Evolutionary conservation across 2,797 vertebrate genomes (phyloP).

Genomic region (Bovichtus variegatus): DNA sequence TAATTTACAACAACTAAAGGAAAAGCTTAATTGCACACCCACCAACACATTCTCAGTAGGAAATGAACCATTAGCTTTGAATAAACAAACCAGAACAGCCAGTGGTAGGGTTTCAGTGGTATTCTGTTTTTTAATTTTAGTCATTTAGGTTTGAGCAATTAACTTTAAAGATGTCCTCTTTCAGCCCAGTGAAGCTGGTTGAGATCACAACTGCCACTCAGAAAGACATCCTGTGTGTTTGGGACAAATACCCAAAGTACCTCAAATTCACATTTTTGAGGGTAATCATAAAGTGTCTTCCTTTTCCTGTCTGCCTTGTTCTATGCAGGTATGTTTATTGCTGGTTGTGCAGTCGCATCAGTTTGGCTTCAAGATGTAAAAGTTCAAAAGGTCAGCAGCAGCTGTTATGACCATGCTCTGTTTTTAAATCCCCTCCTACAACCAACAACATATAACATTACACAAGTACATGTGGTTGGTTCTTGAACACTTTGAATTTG

Average conservation of each 20-base stretch:
- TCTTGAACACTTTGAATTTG: too few species aligned
- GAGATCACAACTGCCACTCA: slow-evolving; percentile 10
- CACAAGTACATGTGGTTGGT: too few species aligned
- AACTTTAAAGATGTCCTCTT: background rate
- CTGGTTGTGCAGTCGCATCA: slow-evolving; percentile 23
- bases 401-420: too few species aligned
- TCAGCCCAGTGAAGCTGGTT: slow-evolving; percentile 6
- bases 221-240: background rate
- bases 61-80: too few species aligned
- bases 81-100: too few species aligned
- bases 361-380: slow-evolving; percentile 23
- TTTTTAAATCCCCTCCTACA: too few species aligned
- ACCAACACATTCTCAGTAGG: too few species aligned
- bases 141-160: slow-evolving; percentile 9
- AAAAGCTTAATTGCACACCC: too few species aligned
- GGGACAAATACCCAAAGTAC: background rate
- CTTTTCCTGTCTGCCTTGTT: background rate
- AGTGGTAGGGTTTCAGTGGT: too few species aligned
- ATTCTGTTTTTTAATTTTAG: slow-evolving; percentile 27
- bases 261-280: background rate
- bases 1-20: too few species aligned
- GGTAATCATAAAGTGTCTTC: background rate
- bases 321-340: slow-evolving; percentile 10
- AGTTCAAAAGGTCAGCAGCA: slow-evolving; percentile 49
- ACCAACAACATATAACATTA: too few species aligned